These are phyloP conservation scores for Ornithoptera priamus DNA, from an alignment of 2,888 invertebrate genomes.

Conservation along the genomic window DNA sequence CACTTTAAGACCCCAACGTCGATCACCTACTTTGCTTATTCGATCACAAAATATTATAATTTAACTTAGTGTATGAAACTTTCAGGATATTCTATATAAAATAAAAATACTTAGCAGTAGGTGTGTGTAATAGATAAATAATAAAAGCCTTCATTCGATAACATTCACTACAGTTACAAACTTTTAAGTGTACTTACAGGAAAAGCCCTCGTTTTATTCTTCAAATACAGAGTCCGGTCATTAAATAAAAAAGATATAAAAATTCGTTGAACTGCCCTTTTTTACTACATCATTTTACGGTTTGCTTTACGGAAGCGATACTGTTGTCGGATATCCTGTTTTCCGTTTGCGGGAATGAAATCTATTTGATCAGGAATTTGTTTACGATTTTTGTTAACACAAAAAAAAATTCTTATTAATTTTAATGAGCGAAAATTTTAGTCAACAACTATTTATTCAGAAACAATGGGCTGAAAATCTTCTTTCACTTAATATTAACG, in stretches of 20 bases:
- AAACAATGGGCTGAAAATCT: too few species aligned
- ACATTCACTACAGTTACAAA: slow-evolving; percentile 21
- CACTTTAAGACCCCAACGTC: too few species aligned
- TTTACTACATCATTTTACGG: slow-evolving; percentile 29
- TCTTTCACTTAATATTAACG: too few species aligned
- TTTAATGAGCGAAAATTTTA: background rate
- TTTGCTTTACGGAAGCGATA: slow-evolving; percentile 27
- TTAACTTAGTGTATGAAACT: too few species aligned
- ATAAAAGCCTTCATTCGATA: slow-evolving; percentile 13
- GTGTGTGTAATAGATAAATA: slow-evolving; percentile 1
- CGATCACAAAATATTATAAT: too few species aligned
- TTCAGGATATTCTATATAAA: too few species aligned
- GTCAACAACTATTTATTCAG: background rate
- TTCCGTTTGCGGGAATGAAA: slow-evolving; percentile 11
- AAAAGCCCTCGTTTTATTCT: slow-evolving; percentile 27
- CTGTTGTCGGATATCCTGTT: slow-evolving; percentile 26
- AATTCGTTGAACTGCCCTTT: slow-evolving; percentile 12
- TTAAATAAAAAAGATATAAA: slow-evolving; percentile 31
- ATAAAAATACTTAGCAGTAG: background rate
- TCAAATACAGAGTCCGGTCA: slow-evolving; percentile 18
- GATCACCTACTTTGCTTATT: too few species aligned
- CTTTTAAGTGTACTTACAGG: slow-evolving; percentile 27
- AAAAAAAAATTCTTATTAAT: background rate
- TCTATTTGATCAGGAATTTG: slow-evolving; percentile 10
- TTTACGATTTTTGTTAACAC: background rate